Evolutionary conservation across 2,113 vertebrate genomes (phyloP).

Genomic region (Hippocampus mohnikei): DNA sequence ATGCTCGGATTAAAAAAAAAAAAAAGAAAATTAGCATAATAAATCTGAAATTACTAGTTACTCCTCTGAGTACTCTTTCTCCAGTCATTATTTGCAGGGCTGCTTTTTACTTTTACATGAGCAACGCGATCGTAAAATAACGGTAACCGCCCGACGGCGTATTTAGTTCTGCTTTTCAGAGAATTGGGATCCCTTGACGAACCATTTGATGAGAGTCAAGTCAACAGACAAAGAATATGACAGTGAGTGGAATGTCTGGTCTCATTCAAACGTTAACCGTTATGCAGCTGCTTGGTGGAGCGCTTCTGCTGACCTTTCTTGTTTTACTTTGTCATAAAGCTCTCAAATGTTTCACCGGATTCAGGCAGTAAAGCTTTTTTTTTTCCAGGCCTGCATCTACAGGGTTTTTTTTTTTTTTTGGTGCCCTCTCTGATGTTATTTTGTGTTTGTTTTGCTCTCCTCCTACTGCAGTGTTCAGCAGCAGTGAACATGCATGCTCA

Average conservation of each 20-base stretch:
- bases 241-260: neutral
- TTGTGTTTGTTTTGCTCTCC: neutral
- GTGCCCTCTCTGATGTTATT: slow-evolving; percentile 2
- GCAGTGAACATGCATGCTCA: neutral
- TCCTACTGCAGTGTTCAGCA: slow-evolving; percentile 10
- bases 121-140: too few relatives aligned
- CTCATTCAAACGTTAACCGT: neutral
- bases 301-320: neutral
- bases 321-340: slow-evolving; percentile 3
- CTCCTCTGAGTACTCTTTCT: too few relatives aligned
- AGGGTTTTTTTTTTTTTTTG: neutral
- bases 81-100: too few relatives aligned
- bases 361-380: neutral
- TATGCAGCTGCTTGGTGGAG: neutral
- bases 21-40: too few relatives aligned
- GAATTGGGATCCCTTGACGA: neutral
- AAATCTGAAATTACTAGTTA: too few relatives aligned
- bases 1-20: too few relatives aligned
- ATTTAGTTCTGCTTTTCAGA: neutral
- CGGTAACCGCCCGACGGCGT: too few relatives aligned
- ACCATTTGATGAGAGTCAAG: neutral
- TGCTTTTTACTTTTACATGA: too few relatives aligned
- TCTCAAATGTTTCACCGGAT: slow-evolving; percentile 1
- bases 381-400: neutral
- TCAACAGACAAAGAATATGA: neutral